phyloP scores from a whole-genome alignment of 1,140 invertebrate genomes.

The Dolichoris vasculosae region DNA sequence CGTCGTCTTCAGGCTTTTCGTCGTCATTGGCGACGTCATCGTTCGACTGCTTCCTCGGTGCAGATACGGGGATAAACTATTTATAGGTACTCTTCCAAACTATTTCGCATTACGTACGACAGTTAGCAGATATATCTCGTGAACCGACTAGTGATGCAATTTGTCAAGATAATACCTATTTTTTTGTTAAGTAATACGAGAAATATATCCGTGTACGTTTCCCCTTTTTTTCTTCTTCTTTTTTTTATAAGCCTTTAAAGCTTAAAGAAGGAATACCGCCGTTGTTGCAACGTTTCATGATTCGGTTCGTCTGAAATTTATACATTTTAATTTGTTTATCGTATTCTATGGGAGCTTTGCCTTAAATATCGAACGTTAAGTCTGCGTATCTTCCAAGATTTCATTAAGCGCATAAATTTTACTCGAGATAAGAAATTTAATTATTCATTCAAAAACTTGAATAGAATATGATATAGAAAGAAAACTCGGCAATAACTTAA shows the following conservation, averaged over 20 bases:
- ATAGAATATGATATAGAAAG: background rate
- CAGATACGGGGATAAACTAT: background rate
- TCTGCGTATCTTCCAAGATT: too few species aligned
- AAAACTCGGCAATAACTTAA: slow-evolving; percentile 5
- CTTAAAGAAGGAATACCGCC: background rate
- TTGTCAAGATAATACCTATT: background rate
- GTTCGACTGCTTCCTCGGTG: too few species aligned
- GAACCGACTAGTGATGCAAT: background rate
- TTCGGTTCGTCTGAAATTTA: background rate
- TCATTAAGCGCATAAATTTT: background rate
- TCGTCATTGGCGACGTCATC: background rate
- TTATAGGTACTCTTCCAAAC: background rate
- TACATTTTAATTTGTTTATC: background rate
- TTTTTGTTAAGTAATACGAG: background rate
- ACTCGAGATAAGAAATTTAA: slow-evolving; percentile 10
- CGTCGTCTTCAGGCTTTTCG: background rate
- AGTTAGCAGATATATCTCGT: background rate
- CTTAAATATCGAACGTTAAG: background rate
- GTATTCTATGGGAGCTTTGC: background rate
- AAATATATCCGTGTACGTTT: background rate
- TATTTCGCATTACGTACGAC: background rate
- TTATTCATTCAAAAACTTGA: slow-evolving; percentile 6
- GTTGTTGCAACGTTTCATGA: background rate
- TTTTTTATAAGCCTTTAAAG: background rate
- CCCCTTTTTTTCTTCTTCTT: background rate